Conservation (phyloP, 2,113 vertebrate species). For the Crypturellus undulatus region DNA sequence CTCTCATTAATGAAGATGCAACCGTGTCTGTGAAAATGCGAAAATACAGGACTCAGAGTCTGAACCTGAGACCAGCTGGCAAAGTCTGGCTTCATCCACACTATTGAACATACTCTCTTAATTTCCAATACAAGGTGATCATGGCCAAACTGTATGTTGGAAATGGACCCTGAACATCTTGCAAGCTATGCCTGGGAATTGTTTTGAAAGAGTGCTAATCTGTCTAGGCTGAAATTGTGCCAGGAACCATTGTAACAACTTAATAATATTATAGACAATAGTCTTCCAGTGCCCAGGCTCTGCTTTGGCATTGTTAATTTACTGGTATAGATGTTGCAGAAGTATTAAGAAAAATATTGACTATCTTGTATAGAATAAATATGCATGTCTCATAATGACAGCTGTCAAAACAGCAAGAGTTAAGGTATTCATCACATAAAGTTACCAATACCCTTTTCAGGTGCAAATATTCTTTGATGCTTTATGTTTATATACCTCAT, state of each 20-base stretch:
- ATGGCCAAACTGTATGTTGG: background rate
- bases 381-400: background rate
- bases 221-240: background rate
- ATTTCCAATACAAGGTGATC: background rate
- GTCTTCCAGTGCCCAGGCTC: background rate
- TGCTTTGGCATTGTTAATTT: background rate
- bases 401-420: background rate
- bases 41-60: background rate
- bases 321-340: background rate
- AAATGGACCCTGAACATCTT: background rate
- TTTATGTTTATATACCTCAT: background rate
- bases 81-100: background rate
- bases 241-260: background rate
- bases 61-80: background rate
- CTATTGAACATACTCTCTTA: background rate
- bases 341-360: background rate
- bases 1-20: accelerated
- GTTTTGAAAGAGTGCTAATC: background rate
- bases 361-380: background rate
- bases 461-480: constrained; percentile 10
- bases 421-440: background rate
- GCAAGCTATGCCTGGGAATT: background rate
- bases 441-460: constrained; percentile 15
- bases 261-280: background rate
- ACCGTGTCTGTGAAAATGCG: background rate